Base-by-base conservation (phyloP, 2,113 vertebrate species). In the Grus americana region DNA sequence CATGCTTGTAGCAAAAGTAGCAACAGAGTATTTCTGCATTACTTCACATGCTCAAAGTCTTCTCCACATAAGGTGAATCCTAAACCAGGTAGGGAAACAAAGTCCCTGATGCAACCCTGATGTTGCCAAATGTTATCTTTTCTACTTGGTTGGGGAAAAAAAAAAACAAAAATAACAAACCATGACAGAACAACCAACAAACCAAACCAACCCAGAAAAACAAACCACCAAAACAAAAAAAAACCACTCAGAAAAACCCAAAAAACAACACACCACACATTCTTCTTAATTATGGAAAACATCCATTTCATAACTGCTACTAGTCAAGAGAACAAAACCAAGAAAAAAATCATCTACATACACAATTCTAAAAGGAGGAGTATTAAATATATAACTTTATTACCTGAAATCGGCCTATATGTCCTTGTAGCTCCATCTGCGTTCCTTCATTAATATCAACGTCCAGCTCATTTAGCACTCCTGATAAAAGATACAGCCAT, bases 321-420 rank as follows among this genome's bases (percentile, higher is more conserved):
- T 59, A 30, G 22, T 80, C 42, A 54, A 42, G 36, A 74, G 40
- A 29, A 68, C 29, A 83, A 78, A 86, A 46, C 0, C 22, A 86
- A 21, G 42, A 94, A 62, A 21, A 21, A 73, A 92, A 68, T 63
- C 8, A 49, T 17, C 40, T 30, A 58, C 20, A 18, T 3, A 42
- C 11, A 63, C 12, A 95, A 58, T 42, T 72, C 34, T 47, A 89
- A 72, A 92, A 44, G 27, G 26, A 61, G 7, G 42, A 42, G 8
- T 30, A 6, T 84, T 72, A 72, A 85, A 44, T 47, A 86, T 12
- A 34, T 52, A 66, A 86, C 50, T 72, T 44, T 12, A 30, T 93
- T 98, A 99, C 99, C 99, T 99, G 99, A 96, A 99, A 99, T 94
- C 99, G 97, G 78, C 98, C 98, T 36, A 99, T 99, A 94, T 99